Evolutionary conservation across 2,888 invertebrate genomes (phyloP).

Genomic region (Meiosimyza platycephala): DNA sequence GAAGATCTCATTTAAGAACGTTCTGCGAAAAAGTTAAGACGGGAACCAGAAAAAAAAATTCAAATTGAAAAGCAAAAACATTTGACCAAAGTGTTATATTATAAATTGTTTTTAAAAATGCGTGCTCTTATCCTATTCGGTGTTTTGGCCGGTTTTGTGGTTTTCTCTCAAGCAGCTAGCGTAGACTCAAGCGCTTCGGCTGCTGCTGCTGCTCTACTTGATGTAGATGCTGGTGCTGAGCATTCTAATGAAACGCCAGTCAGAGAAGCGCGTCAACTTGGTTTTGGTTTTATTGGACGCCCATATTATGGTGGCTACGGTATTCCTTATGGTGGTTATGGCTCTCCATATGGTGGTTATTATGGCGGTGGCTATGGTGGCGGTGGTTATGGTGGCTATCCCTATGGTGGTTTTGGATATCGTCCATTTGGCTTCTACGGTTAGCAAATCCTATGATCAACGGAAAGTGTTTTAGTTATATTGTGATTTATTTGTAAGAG

Average conservation of each 20-base stretch:
- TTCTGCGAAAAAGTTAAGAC: not conserved
- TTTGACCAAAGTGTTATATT: not conserved
- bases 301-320: slow-evolving; percentile 13
- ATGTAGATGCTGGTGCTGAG: slow-evolving; percentile 33
- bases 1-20: slow-evolving; percentile 19
- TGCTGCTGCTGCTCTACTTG: slow-evolving; percentile 18
- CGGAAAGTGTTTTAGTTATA: too few relatives aligned
- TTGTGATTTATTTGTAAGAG: too few relatives aligned
- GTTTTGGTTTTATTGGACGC: slow-evolving; percentile 19
- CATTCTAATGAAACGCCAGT: slow-evolving; percentile 7
- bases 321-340: slow-evolving; percentile 23
- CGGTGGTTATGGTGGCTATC: slow-evolving; percentile 24
- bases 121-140: slow-evolving; percentile 18
- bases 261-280: slow-evolving; percentile 34
- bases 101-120: slow-evolving; percentile 12
- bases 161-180: not conserved
- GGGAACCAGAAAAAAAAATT: not conserved
- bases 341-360: slow-evolving; percentile 9
- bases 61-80: not conserved
- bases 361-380: slow-evolving; percentile 27
- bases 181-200: not conserved
- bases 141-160: slow-evolving; percentile 7
- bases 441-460: slow-evolving; percentile 19
- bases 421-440: slow-evolving; percentile 23
- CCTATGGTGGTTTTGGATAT: slow-evolving; percentile 31